Percentiles rank a stretch among this genome's conserved stretches.
phyloP scores from a whole-genome alignment of 2,113 vertebrate genomes.

The Phalacrocorax brasilianus region DNA sequence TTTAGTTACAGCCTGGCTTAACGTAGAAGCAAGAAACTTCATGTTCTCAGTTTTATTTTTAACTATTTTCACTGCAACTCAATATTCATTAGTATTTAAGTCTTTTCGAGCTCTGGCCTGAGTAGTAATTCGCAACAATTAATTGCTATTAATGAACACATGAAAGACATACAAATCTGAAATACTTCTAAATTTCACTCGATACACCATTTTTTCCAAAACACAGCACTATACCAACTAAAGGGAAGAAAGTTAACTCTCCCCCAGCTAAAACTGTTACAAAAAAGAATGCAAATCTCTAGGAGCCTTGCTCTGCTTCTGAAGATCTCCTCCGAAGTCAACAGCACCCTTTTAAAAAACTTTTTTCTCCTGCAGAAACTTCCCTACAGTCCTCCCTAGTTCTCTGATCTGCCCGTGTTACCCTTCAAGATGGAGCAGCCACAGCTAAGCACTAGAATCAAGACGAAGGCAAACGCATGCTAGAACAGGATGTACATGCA shows the following conservation, averaged over 20 bases:
- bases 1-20: background rate
- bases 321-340: background rate
- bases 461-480: fast-evolving
- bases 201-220: background rate
- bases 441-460: background rate
- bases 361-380: background rate
- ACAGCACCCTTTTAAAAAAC: fast-evolving
- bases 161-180: background rate
- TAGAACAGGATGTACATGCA: background rate
- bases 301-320: background rate
- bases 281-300: background rate
- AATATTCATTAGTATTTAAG: background rate
- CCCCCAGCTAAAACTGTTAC: no score
- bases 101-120: background rate
- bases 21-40: background rate
- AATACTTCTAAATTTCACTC: background rate
- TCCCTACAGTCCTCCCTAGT: background rate
- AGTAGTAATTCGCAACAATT: background rate
- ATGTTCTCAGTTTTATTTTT: background rate
- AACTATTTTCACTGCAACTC: background rate
- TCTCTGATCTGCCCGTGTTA: fast-evolving
- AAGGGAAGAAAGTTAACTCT: no score
- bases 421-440: background rate
- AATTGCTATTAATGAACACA: fast-evolving
- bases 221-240: no score